Base-by-base conservation (phyloP, 1,140 invertebrate genomes). In the Danaus plexippus region DNA sequence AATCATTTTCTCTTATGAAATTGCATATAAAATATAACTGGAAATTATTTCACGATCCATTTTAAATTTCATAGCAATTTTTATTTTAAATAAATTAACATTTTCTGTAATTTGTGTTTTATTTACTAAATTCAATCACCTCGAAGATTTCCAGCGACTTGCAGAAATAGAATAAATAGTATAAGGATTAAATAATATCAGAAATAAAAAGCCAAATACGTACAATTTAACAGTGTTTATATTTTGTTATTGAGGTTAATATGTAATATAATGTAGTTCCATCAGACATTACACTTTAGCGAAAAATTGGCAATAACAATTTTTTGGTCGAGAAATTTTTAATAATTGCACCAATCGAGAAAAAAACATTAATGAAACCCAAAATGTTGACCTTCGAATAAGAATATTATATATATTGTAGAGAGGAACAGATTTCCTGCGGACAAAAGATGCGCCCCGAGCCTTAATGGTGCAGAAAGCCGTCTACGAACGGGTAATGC, bases 161-260 rank as follows among this genome's bases (percentile, higher is more conserved):
- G 0, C 7, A 32, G 7, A 22, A 22, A 22, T 22, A 22, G 2
- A 22, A 2, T 22, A 22, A 22, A 22, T 22, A 22, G 18, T 22
- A 22, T 22, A 22, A 22, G 18, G 18, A 6, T 2, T 32, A 6
- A 32, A 32, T 32, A 52, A 9, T 48, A n/a, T n/a, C n/a, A n/a
- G n/a, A 11, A 57, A 62, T 57, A 47, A 62, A 47, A 75, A 75
- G 69, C 51, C 61, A 72, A 67, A 64, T 44, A 66, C 46, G 52
- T 45, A 49, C 66, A 73, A 67, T 76, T 82, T 84, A 85, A 85
- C 82, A 85, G 77, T 83, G 79, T 83, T 83, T 83, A 83, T 83
- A 83, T 85, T 79, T 80, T 80, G 54, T 74, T 82, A 78, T 81
- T 66, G 77, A 82, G 74, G 77, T 82, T 85, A 84, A 85, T 77